phyloP scores from a whole-genome alignment of 2,113 vertebrate species.

The Conger conger region DNA sequence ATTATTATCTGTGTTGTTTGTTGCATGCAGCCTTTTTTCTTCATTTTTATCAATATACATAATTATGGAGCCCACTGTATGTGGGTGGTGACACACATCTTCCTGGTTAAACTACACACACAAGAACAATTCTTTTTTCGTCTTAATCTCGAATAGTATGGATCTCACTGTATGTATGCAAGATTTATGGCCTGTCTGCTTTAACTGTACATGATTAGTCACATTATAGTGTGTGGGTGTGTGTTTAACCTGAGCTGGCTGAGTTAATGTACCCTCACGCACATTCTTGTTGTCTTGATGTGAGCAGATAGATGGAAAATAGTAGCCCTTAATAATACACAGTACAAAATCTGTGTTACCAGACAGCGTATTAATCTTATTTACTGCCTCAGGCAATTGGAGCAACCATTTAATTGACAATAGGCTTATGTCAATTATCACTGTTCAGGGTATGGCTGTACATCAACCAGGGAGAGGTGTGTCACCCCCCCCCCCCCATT shows the following conservation, averaged over 20 bases:
- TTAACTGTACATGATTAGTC: background rate
- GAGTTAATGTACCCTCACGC: constrained; percentile 13
- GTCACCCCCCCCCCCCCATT: too few species aligned
- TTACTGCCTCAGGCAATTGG: constrained; percentile 45
- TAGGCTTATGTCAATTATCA: background rate
- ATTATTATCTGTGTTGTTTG: too few species aligned
- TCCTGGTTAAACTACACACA: too few species aligned
- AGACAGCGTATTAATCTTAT: constrained; percentile 57
- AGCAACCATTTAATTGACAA: background rate
- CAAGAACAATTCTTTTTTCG: too few species aligned
- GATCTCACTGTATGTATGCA: too few species aligned
- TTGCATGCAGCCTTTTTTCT: too few species aligned
- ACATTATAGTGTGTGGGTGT: background rate
- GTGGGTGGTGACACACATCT: too few species aligned
- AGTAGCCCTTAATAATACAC: constrained; percentile 26
- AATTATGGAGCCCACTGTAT: too few species aligned
- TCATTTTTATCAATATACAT: too few species aligned
- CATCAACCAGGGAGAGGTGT: too few species aligned
- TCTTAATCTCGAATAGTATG: too few species aligned
- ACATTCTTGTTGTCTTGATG: constrained; percentile 27
- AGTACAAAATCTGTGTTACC: constrained; percentile 55
- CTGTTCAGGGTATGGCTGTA: background rate
- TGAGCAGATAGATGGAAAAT: constrained; percentile 22
- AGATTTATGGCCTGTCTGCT: background rate
- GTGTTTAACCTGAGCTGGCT: background rate